phyloP scores from a whole-genome alignment of 2,797 vertebrate species.

The Neosilurus hyrtlii region DNA sequence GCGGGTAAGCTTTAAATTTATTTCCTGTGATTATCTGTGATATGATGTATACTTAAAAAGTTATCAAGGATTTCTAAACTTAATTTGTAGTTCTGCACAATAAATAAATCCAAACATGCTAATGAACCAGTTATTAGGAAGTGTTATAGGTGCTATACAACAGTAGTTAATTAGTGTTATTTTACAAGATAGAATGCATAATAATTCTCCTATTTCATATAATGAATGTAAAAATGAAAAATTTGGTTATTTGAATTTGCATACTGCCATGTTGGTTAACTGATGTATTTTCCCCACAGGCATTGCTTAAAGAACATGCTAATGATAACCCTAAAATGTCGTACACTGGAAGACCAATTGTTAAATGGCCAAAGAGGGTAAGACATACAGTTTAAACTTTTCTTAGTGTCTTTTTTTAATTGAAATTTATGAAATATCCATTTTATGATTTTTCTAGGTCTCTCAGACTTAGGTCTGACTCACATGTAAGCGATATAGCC shows the following conservation, averaged over 20 bases:
- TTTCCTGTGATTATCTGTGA: background rate
- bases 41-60: background rate
- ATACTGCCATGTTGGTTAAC: background rate
- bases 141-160: background rate
- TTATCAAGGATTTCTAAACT: background rate
- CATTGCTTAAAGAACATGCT: slow-evolving; percentile 87
- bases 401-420: background rate
- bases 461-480: too few species aligned
- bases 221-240: background rate
- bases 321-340: slow-evolving; percentile 86
- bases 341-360: slow-evolving; percentile 88
- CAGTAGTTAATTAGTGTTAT: background rate
- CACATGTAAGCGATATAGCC: too few species aligned
- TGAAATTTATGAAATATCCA: background rate
- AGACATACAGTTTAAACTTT: slow-evolving; percentile 33
- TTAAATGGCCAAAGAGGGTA: slow-evolving; percentile 94
- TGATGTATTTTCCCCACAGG: slow-evolving; percentile 62
- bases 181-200: background rate
- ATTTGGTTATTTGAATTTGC: background rate
- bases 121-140: background rate
- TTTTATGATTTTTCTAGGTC: background rate
- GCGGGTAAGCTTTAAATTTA: slow-evolving; percentile 72
- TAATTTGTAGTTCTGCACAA: background rate
- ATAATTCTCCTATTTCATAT: background rate
- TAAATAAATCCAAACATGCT: background rate